phyloP scores from a whole-genome alignment of 2,888 invertebrate species.

The Drosophila tanythrix region DNA sequence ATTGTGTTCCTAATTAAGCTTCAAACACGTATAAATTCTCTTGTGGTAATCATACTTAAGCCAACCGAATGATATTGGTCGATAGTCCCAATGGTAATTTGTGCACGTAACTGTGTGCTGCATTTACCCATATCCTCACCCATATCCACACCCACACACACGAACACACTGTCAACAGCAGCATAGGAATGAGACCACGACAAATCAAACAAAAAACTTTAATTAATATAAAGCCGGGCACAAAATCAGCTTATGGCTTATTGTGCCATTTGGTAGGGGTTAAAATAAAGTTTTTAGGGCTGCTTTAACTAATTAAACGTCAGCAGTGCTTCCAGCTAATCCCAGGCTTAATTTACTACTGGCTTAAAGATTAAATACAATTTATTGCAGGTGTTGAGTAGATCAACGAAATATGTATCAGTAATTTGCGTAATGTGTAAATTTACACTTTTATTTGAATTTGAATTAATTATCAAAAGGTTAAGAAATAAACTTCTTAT shows the following conservation, averaged over 20 bases:
- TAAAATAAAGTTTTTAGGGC: neutral
- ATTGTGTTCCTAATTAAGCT: slow-evolving; percentile 49
- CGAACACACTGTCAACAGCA: neutral
- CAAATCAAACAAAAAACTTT: slow-evolving; percentile 72
- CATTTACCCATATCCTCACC: neutral
- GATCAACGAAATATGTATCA: slow-evolving; percentile 9
- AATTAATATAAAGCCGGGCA: slow-evolving; percentile 67
- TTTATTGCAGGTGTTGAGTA: slow-evolving; percentile 15
- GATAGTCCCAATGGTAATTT: slow-evolving; percentile 31
- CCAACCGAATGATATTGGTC: slow-evolving; percentile 26
- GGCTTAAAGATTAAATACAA: slow-evolving; percentile 24
- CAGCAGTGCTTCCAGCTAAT: slow-evolving; percentile 36
- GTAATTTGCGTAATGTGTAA: neutral
- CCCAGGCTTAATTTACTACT: slow-evolving; percentile 38
- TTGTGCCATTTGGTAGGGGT: neutral
- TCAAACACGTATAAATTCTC: slow-evolving; percentile 43
- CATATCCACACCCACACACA: neutral
- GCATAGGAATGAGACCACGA: slow-evolving; percentile 3
- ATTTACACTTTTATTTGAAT: neutral
- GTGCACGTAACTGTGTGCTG: neutral
- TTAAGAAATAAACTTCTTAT: neutral
- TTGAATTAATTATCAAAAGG: neutral
- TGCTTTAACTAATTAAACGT: slow-evolving; percentile 61
- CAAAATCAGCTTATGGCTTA: slow-evolving; percentile 51
- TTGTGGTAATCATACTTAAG: slow-evolving; percentile 49